These are phyloP conservation scores for Conomelus anceps DNA, from an alignment of 2,888 invertebrate species.

Conservation along the genomic window DNA sequence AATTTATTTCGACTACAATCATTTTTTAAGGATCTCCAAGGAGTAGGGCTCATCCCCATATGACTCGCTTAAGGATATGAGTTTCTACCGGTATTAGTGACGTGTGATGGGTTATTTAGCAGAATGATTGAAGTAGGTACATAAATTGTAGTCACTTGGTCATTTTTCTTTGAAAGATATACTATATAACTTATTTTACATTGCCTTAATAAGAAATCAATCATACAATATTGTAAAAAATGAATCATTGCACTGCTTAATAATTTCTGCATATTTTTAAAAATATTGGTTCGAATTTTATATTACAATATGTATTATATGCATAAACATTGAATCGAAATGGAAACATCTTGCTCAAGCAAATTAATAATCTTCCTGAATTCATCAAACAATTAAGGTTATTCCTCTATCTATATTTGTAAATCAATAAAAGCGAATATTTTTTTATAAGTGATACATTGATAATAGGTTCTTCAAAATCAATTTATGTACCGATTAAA, in stretches of 20 bases:
- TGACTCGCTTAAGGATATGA: not conserved
- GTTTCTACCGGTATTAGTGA: not conserved
- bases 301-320: not conserved
- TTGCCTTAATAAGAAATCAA: not conserved
- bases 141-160: not conserved
- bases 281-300: not conserved
- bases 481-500: not conserved
- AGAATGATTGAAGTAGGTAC: not conserved
- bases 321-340: not conserved
- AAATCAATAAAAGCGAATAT: slow-evolving; percentile 2
- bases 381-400: not conserved
- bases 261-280: not conserved
- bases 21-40: not conserved
- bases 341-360: not conserved
- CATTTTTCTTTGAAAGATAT: not conserved
- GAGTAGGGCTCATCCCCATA: not conserved
- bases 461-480: not conserved
- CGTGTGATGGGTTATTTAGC: not conserved
- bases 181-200: not conserved
- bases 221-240: not conserved
- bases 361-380: not conserved
- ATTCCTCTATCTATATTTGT: not conserved
- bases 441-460: not conserved
- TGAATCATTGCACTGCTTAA: not conserved
- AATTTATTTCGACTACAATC: not conserved